Evolutionary conservation across 1,140 invertebrate species (phyloP).

Genomic region (Brachionus rubens): DNA sequence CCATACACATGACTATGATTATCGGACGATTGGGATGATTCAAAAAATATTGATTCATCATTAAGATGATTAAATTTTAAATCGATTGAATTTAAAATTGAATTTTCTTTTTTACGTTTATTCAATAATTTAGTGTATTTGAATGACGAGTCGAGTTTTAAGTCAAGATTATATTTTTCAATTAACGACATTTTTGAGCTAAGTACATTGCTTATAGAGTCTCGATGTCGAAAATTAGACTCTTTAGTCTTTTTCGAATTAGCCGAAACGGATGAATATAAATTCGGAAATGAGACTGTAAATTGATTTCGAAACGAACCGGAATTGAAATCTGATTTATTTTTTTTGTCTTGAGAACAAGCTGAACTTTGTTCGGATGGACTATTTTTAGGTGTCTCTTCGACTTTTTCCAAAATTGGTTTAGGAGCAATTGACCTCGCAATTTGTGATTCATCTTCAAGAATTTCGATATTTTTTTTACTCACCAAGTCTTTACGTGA

Average conservation of each 20-base stretch:
- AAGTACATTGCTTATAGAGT: background rate
- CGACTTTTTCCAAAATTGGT: background rate
- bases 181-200: background rate
- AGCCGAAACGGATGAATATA: conserved; percentile 20
- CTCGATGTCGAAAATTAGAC: background rate
- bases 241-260: background rate
- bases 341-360: background rate
- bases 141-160: background rate
- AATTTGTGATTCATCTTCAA: background rate
- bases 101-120: background rate
- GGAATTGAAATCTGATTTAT: background rate
- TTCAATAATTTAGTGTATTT: background rate
- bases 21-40: background rate
- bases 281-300: conserved; percentile 15
- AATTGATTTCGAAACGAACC: conserved; percentile 15
- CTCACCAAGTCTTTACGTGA: background rate
- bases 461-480: too few relatives aligned
- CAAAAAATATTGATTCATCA: background rate
- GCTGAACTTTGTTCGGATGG: background rate
- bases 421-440: background rate
- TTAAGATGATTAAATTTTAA: background rate
- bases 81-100: background rate
- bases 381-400: background rate
- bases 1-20: background rate
- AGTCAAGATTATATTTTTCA: conserved; percentile 5